Evolutionary conservation across 2,113 vertebrate species (phyloP).

Genomic region (Lipophrys pholis): DNA sequence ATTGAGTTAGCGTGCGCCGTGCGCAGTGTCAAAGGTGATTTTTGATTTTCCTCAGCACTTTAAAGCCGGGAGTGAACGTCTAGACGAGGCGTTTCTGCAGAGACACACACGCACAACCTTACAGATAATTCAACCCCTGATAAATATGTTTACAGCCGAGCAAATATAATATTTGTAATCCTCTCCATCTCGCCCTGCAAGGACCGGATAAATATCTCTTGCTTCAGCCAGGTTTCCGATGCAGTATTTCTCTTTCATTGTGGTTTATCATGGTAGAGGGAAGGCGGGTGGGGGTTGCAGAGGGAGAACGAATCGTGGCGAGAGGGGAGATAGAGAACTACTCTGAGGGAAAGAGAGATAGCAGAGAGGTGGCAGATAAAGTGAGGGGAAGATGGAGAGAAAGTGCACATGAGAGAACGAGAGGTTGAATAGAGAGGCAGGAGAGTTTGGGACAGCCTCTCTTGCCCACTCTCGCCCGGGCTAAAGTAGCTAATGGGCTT

Average conservation of each 20-base stretch:
- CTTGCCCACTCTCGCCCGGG: constrained; percentile 62
- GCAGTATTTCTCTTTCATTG: constrained; percentile 51
- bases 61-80: constrained; percentile 5
- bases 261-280: constrained; percentile 44
- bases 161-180: constrained; percentile 71
- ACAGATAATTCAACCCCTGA: constrained; percentile 58
- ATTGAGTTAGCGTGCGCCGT: not conserved
- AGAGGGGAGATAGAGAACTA: constrained; percentile 42
- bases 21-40: constrained; percentile 32
- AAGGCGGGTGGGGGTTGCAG: not conserved
- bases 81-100: constrained; percentile 48
- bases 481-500: constrained; percentile 80
- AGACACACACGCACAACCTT: constrained; percentile 30
- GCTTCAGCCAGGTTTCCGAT: constrained; percentile 43
- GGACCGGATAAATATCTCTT: constrained; percentile 60
- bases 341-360: constrained; percentile 31
- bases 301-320: constrained; percentile 23
- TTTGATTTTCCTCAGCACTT: constrained; percentile 37
- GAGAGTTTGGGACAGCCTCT: constrained; percentile 67
- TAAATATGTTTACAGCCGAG: constrained; percentile 70
- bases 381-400: constrained; percentile 47
- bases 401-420: constrained; percentile 19
- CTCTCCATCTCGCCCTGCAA: constrained; percentile 56
- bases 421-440: constrained; percentile 44
- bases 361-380: constrained; percentile 32